Base-by-base conservation (phyloP, 2,888 invertebrate species). In the Tridacna gigas region DNA sequence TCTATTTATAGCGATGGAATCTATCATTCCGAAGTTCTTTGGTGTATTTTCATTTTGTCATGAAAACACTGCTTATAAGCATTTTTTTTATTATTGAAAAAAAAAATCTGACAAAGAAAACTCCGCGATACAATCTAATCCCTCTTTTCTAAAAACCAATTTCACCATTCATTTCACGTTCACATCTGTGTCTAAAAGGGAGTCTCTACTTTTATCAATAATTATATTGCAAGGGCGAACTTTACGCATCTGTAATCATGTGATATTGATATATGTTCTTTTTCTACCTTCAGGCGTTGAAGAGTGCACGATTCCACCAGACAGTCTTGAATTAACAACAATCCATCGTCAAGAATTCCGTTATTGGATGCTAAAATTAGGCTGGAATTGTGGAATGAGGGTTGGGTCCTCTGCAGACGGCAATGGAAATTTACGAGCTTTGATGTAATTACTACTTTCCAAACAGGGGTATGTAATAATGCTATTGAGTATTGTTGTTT, bases 281-380 rank as follows among this genome's bases (percentile, higher is more conserved):
- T 71, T 51, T 71, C 71, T 71, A 71, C 47, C 71, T 71, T 71
- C 71, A 71, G 71, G 71, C 71, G 71, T 47, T 51, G 47, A 51
- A 71, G 71, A 71, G 69, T 65, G 65, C 65, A 65, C 65, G 65
- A 65, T 20, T 28, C 28, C 65, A 67, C 15, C 45, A 37, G 37
- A 45, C 67, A 67, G 67, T 3, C 67, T 26, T 37, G 37, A 45
- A 45, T 45, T 45, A 0, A 45, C 3, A 45, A 45, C 45, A 67
- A 13, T 45, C 15, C 37, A 20, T 45, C 45, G 15, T 45, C 37
- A 15, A 37, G 67, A 67, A 67, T 37, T 20, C 67, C 28, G n/a
- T 45, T n/a, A 67, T 45, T 15, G 67, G 67, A 45, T 18, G 67
- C 28, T 65, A 22, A 22, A 65, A 65, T 26, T 18, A 26, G 26